These are phyloP conservation scores for Antennarius striatus DNA, from an alignment of 2,113 vertebrate species.

Conservation along the genomic window DNA sequence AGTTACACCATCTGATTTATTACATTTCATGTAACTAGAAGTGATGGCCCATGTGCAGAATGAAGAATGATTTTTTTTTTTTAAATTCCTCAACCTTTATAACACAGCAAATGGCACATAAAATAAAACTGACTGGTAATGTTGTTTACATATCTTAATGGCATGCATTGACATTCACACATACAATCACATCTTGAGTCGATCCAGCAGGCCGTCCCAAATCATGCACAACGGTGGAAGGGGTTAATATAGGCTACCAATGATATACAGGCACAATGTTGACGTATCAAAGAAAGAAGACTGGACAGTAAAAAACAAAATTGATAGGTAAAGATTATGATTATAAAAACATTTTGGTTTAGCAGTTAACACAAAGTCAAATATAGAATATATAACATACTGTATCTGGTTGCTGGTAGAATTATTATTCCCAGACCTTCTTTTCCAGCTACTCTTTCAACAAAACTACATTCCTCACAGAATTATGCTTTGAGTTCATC, in stretches of 20 bases:
- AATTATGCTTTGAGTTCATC: conserved; percentile 33
- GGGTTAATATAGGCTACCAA: conserved; percentile 74
- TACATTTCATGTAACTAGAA: conserved; percentile 58
- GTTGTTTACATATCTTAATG: conserved; percentile 53
- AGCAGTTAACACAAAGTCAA: conserved; percentile 48
- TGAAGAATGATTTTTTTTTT: conserved; percentile 5
- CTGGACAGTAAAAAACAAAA: conserved; percentile 77
- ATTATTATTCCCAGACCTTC: conserved; percentile 33
- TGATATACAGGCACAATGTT: conserved; percentile 71
- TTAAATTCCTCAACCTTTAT: conserved; percentile 28
- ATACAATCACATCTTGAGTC: conserved; percentile 60
- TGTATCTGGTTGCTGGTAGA: conserved; percentile 14
- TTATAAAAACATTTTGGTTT: conserved; percentile 66
- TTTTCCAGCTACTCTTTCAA: conserved; percentile 30
- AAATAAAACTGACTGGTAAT: conserved; percentile 56
- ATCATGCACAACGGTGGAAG: conserved; percentile 61
- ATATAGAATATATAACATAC: conserved; percentile 33
- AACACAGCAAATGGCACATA: conserved; percentile 63
- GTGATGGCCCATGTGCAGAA: conserved; percentile 30
- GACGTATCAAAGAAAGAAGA: conserved; percentile 73
- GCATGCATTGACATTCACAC: conserved; percentile 65
- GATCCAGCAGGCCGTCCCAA: conserved; percentile 41
- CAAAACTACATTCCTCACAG: conserved; percentile 63
- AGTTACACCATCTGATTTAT: conserved; percentile 59
- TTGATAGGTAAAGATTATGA: conserved; percentile 62